Conservation (phyloP, 2,888 invertebrate species). For the Mythimna albipuncta region DNA sequence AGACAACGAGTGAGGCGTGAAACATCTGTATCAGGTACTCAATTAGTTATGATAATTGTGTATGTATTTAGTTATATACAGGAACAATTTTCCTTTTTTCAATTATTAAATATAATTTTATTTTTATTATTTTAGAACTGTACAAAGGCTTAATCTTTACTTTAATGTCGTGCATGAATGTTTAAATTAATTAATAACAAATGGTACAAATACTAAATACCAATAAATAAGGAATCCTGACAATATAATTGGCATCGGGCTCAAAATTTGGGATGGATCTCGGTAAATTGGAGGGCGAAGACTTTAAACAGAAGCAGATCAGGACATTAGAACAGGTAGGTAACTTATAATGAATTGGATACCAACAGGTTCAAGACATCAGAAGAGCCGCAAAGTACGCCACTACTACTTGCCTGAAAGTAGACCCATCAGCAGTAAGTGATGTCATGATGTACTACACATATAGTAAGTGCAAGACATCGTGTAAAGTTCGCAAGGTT, state of each 20-base stretch:
- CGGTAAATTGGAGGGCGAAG: slow-evolving; percentile 21
- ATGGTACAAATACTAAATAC: slow-evolving; percentile 22
- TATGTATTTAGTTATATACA: slow-evolving; percentile 22
- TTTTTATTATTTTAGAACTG: slow-evolving; percentile 46
- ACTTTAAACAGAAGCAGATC: slow-evolving; percentile 23
- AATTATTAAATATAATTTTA: slow-evolving; percentile 25
- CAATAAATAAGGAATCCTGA: slow-evolving; percentile 1
- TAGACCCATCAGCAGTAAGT: slow-evolving; percentile 44
- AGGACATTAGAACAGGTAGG: slow-evolving; percentile 42
- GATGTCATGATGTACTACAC: slow-evolving; percentile 41
- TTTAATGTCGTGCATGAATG: slow-evolving; percentile 42
- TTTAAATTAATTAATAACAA: slow-evolving; percentile 22
- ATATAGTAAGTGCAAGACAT: slow-evolving; percentile 43
- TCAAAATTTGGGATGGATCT: slow-evolving; percentile 41
- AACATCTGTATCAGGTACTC: slow-evolving; percentile 37
- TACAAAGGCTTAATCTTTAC: slow-evolving; percentile 44
- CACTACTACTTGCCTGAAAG: slow-evolving; percentile 46
- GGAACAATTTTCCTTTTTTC: slow-evolving; percentile 20
- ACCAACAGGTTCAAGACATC: slow-evolving; percentile 54
- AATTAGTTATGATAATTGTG: slow-evolving; percentile 13
- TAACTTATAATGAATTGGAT: slow-evolving; percentile 54
- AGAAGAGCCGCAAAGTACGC: slow-evolving; percentile 46
- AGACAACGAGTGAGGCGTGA: slow-evolving; percentile 10
- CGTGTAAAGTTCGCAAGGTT: slow-evolving; percentile 42
- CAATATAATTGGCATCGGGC: slow-evolving; percentile 25